These are phyloP conservation scores for Triplophysa bombifrons DNA, from an alignment of 2,797 vertebrate species.

Conservation along the genomic window DNA sequence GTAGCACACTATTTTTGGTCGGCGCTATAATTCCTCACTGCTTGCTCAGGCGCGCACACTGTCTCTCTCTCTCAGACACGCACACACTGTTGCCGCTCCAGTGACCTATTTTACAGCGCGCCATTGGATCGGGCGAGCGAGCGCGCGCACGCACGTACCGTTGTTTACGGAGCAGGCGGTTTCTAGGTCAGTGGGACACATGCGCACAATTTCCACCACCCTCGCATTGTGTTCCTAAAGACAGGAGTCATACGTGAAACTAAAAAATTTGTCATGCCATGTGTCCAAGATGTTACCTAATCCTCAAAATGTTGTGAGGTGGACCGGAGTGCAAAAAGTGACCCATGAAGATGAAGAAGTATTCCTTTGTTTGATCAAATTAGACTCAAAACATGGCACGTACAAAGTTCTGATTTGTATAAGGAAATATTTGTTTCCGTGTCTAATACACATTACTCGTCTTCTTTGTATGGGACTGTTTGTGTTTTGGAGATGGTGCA, in stretches of 20 bases:
- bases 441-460: conserved; percentile 17
- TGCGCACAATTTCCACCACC: conserved; percentile 58
- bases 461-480: conserved; percentile 11
- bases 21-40: conserved; percentile 69
- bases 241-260: background rate
- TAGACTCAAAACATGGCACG: background rate
- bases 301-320: background rate
- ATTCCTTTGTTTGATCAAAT: background rate
- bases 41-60: conserved; percentile 54
- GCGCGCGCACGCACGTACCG: conserved; percentile 52
- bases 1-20: conserved; percentile 77
- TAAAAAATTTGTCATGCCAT: background rate
- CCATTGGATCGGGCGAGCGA: conserved; percentile 65
- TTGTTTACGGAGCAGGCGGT: conserved; percentile 75
- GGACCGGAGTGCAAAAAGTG: background rate
- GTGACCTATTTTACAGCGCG: conserved; percentile 80
- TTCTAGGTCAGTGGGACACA: conserved; percentile 83
- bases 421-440: conserved; percentile 1
- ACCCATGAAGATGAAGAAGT: background rate
- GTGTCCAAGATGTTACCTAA: background rate
- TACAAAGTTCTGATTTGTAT: conserved; percentile 1
- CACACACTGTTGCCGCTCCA: conserved; percentile 66
- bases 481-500: conserved; percentile 8
- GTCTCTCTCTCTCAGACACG: conserved; percentile 58
- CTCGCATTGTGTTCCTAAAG: conserved; percentile 46